Conservation (phyloP, 1,140 invertebrate species). For the Laupala kohalensis region DNA sequence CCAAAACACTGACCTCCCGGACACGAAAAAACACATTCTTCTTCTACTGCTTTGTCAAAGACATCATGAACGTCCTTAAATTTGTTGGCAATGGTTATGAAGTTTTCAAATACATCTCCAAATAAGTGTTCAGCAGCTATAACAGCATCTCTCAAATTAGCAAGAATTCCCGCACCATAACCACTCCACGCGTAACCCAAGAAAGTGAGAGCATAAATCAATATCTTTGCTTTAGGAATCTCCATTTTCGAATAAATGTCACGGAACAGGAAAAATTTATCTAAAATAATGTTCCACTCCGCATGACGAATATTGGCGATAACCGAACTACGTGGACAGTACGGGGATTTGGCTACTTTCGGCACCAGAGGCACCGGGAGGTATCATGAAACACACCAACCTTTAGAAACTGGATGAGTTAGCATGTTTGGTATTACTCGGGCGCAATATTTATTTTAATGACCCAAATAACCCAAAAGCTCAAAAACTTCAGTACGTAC, state of each 20-base stretch:
- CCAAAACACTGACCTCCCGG: slow-evolving; percentile 40
- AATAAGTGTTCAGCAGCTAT: slow-evolving; percentile 60
- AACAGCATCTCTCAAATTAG: slow-evolving; percentile 62
- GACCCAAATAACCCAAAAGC: too few relatives aligned
- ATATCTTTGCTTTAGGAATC: slow-evolving; percentile 56
- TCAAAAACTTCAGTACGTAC: too few relatives aligned
- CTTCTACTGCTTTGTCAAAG: slow-evolving; percentile 69
- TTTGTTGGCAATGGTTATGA: slow-evolving; percentile 58
- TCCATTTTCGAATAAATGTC: slow-evolving; percentile 33
- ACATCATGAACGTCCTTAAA: slow-evolving; percentile 66
- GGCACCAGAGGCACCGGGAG: too few relatives aligned
- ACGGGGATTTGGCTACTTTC: too few relatives aligned
- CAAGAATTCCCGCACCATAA: slow-evolving; percentile 57
- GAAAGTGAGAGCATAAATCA: slow-evolving; percentile 60
- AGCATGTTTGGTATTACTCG: too few relatives aligned
- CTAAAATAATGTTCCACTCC: too few relatives aligned
- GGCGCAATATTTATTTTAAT: too few relatives aligned
- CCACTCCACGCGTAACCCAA: slow-evolving; percentile 63
- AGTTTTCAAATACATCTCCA: slow-evolving; percentile 57
- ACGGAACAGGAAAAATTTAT: too few relatives aligned
- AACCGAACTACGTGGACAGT: too few relatives aligned
- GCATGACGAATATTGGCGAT: too few relatives aligned
- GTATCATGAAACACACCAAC: too few relatives aligned
- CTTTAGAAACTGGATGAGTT: too few relatives aligned
- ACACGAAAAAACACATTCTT: slow-evolving; percentile 64